These are phyloP conservation scores for Sciurus carolinensis DNA, from an alignment of 2,797 vertebrate species.

Conservation along the genomic window DNA sequence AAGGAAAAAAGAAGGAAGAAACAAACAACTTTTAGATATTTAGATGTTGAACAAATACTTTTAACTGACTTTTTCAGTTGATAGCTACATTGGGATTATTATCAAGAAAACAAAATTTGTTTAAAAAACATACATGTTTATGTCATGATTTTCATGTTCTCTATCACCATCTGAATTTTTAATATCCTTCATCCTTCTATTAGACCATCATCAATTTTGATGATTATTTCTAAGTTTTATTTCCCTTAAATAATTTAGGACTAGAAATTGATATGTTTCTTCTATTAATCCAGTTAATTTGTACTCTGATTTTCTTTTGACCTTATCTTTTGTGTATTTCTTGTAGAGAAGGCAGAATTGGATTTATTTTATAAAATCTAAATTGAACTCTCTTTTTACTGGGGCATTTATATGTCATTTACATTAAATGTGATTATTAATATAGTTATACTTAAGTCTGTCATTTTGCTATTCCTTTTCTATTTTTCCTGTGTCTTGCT, in stretches of 20 bases:
- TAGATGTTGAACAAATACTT: background rate
- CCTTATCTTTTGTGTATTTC: background rate
- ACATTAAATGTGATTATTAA: background rate
- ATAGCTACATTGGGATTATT: background rate
- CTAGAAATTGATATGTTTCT: background rate
- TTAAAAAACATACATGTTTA: too few species aligned
- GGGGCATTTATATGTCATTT: background rate
- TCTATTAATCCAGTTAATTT: background rate
- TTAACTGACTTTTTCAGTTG: background rate
- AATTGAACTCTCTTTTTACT: background rate
- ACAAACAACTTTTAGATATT: background rate
- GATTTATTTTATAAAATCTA: background rate
- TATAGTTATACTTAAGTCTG: background rate
- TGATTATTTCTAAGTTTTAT: background rate
- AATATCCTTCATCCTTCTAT: background rate
- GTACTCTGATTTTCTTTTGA: background rate
- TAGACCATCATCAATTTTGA: background rate
- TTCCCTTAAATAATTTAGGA: too few species aligned
- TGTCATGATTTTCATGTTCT: too few species aligned
- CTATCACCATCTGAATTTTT: background rate
- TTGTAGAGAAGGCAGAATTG: background rate
- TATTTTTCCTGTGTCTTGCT: background rate
- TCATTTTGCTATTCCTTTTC: background rate
- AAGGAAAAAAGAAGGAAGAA: background rate
- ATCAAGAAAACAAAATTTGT: too few species aligned